Evolutionary conservation across 2,888 invertebrate species (phyloP).

Genomic region (Sipha maydis): DNA sequence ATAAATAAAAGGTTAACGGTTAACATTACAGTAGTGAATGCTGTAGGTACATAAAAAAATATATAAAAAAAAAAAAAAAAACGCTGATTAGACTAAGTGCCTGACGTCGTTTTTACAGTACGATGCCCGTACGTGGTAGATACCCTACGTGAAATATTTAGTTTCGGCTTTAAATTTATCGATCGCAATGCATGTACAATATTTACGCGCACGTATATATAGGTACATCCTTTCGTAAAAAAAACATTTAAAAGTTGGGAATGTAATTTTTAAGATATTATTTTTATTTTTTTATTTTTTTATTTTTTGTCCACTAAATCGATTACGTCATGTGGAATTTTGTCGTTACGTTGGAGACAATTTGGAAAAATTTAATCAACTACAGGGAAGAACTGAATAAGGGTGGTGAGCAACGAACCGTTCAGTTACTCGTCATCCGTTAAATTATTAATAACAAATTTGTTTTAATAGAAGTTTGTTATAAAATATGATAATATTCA

Average conservation of each 20-base stretch:
- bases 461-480: constrained; percentile 19
- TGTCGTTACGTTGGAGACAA: constrained; percentile 29
- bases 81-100: constrained; percentile 5
- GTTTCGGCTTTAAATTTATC: background rate
- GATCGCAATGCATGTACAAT: background rate
- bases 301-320: constrained; percentile 15
- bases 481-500: background rate
- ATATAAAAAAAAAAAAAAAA: background rate
- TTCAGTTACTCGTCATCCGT: constrained; percentile 24
- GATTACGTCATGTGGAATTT: constrained; percentile 2
- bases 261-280: constrained; percentile 40
- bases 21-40: too few species aligned
- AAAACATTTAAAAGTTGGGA: background rate
- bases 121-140: background rate
- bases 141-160: background rate
- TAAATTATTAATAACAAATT: constrained; percentile 59
- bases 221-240: background rate
- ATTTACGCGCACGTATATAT: background rate
- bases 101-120: background rate
- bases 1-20: too few species aligned
- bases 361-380: constrained; percentile 56
- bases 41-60: background rate
- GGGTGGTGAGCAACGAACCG: constrained; percentile 49
- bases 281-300: background rate
- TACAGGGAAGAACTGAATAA: background rate